Base-by-base conservation (phyloP, 2,797 vertebrate species). In the Acanthurus leucopareius region DNA sequence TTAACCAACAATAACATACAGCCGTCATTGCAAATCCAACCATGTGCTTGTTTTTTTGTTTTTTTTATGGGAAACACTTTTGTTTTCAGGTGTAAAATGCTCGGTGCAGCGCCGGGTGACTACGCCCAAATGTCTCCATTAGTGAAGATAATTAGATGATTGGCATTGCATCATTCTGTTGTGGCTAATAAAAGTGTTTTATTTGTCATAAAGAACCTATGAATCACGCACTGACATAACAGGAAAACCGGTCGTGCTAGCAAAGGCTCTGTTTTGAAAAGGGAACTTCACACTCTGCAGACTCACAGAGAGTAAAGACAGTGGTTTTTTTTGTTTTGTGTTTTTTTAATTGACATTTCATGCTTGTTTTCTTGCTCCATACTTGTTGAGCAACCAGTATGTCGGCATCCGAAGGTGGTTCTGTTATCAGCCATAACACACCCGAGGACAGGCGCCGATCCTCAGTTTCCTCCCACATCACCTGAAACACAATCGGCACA, bases 311-410 rank as follows among this genome's bases (percentile, higher is more conserved):
- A 59, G n/a, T 40, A n/a, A 40, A 53, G 47, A 38, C 19, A n/a
- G n/a, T n/a, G n/a, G 22, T 53, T 57, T 52, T 20, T 5, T 51
- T 51, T n/a, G 48, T 56, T 53, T 47, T 54, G 49, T 51, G 48
- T n/a, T n/a, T n/a, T 60, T 57, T 20, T 8, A 51, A 51, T 71
- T 17, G 69, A 64, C 48, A 61, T 32, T 35, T 67, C 20, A 35
- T 14, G 35, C 63, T 58, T 65, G 49, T 69, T 76, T 66, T 76
- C 47, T 78, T 85, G 40, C 52, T 47, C 38, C 38, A 51, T 19
- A 48, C 9, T n/a, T 84, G 73, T 86, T 80, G 81, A 79, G 75
- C 64, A 90, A 89, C 81, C 69, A 82, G 85, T 51, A 59, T 86
- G 75, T 87, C 28, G 0, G 49, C 73, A 78, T 78, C 56, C 64